Base-by-base conservation (phyloP, 2,888 invertebrate genomes). In the Syrista parreyssii region DNA sequence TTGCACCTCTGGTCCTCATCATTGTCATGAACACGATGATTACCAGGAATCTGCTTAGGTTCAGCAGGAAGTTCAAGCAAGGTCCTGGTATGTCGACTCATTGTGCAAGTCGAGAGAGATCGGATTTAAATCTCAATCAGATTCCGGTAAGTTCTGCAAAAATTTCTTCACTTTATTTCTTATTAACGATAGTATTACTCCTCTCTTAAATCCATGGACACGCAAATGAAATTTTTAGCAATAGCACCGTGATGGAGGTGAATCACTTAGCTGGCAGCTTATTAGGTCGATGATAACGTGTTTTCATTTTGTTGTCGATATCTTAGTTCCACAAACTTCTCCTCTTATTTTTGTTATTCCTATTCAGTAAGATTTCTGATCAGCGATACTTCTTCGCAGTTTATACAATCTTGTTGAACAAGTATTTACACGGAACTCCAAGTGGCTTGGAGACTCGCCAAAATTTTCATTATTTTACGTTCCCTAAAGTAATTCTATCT, bases 11-110 rank as follows among this genome's bases (percentile, higher is more conserved):
- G 68, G 88, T 93, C 1, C 89, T 94, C 74, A 94, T 95, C 80
- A 92, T 94, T 68, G 92, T 93, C 73, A 94, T 95, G 93, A 95
- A 95, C 86, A 91, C 93, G 1, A 93, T 94, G 92, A 95, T 95
- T 75, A 94, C 93, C 69, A 89, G 92, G 71, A 93, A 93, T 83
- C 87, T 94, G 68, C 86, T 93, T 75, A 87, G 89, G 77, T 94
- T 93, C 82, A 91, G 92, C 69, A 89, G 91, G 71, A 88, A 91
- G 72, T 92, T 93, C 84, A 89, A 91, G 80, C 87, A 89, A 35
- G 86, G 89, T 1, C 86, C 89, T 0, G 82, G 84, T 15, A 82
- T 84, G 3, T 87, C 88, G 15, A 68, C 86, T 75, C 32, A 31
- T 15, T 71, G 71, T 15, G 31, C 71, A 6, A 71, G 71, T 32